Evolutionary conservation across 2,113 vertebrate species (phyloP), one percentile per base, ranked within the genome.

Genomic region (Sceloporus tristichus): DNA sequence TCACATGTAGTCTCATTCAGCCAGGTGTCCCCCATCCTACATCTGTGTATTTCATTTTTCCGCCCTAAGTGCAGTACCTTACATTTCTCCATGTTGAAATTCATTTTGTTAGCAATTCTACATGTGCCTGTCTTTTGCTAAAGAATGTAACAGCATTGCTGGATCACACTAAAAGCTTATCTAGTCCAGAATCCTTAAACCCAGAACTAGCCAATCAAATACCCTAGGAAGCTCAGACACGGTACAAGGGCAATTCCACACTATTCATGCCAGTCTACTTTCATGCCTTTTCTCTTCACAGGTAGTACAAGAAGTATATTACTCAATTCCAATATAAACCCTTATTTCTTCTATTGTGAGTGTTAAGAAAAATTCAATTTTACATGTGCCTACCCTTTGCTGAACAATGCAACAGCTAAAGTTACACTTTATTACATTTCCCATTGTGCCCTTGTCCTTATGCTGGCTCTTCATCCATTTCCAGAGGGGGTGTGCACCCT

Each of bases 381-480:
- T 48, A 48, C 42, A 48, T 48, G 42, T 48, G 42, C 42, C 42
- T 48, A 48, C 3, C 42, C 42, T 48, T 48, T 48, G 42, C 42
- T 48, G 42, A 48, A 48, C 42, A 48, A 48, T 48, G 42, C 3
- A 48, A 6, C 42, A 48, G 0, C 98, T 98, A 94, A 99, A 99
- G 91, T 99, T 99, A 99, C 99, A 99, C 76, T 99, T 99, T 95
- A 99, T 99, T 62, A 95, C 96, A 14, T 98, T 99, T 92, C 98
- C 98, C 91, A 99, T 9, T 27, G 97, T 97, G 88, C 98, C 99
- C 87, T 25, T 95, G 13, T 98, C 98, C 0, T 98, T 98, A n/a
- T 98, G 98, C 94, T 99, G 99, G 0, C 94, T 92, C 94, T 99
- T 99, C 96, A 99, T 92, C 99, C 99, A 99, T 94, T 99, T 99